Evolutionary conservation across 2,797 vertebrate species (phyloP).

Genomic region (Manis pentadactyla): DNA sequence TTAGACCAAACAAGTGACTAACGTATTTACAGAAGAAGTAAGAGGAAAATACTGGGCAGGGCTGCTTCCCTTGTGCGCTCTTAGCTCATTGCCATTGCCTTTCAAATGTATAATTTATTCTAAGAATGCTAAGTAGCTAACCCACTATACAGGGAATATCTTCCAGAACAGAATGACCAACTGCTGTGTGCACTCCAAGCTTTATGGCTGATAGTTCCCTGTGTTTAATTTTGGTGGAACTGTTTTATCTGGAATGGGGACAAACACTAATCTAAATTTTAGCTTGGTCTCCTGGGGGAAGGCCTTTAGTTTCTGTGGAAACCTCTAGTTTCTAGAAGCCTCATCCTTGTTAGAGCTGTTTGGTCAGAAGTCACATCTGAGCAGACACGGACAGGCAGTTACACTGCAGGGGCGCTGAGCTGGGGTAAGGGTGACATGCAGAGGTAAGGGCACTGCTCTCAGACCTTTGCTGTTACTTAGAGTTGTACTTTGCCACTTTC

Average conservation of each 20-base stretch:
- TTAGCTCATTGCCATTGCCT: not conserved
- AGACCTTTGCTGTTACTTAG: not conserved
- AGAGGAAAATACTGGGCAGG: not conserved
- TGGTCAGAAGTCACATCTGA: not conserved
- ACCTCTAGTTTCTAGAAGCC: not conserved
- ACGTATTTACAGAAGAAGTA: not conserved
- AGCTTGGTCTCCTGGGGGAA: not conserved
- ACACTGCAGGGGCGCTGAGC: not conserved
- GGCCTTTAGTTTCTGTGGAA: not conserved
- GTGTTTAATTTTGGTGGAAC: not conserved
- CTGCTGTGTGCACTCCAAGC: not conserved
- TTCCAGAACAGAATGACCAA: not conserved
- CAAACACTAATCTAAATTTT: not conserved
- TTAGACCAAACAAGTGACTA: accelerated
- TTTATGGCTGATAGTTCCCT: not conserved
- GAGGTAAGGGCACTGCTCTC: not conserved
- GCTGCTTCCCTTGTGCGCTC: not conserved
- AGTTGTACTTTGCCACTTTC: not conserved
- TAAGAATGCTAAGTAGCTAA: not conserved
- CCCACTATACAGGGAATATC: not conserved
- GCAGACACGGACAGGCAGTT: not conserved
- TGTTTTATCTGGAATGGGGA: not conserved
- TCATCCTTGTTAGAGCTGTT: not conserved
- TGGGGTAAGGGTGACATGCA: too few species aligned
- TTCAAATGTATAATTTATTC: not conserved